phyloP scores from a whole-genome alignment of 1,140 invertebrate genomes.

The Uloborus diversus region DNA sequence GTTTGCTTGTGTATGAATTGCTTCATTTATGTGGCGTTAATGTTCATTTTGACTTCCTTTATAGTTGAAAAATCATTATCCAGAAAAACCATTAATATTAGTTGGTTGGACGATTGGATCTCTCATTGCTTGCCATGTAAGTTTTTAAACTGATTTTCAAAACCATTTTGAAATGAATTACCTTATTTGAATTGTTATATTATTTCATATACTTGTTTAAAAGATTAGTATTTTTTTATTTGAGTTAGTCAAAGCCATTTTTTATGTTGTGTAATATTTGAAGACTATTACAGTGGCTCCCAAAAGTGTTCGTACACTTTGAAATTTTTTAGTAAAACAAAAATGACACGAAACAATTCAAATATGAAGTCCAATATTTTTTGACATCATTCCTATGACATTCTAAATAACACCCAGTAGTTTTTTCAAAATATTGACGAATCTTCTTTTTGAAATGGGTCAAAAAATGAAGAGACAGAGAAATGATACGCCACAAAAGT shows the following conservation, averaged over 20 bases:
- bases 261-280: background rate
- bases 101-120: conserved; percentile 81
- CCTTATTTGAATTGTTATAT: background rate
- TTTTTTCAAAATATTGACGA: no score
- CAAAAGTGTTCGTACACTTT: no score
- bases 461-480: no score
- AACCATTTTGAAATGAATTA: background rate
- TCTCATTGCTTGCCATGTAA: conserved; percentile 72
- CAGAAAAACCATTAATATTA: conserved; percentile 78
- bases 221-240: background rate
- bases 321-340: no score
- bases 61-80: conserved; percentile 72
- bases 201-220: background rate
- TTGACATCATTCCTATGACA: no score
- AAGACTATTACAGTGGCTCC: background rate
- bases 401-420: no score
- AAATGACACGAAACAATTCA: no score
- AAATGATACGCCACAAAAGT: no score
- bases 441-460: no score
- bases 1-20: background rate
- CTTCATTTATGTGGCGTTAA: background rate
- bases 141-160: conserved; percentile 33
- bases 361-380: no score
- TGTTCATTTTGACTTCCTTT: background rate
- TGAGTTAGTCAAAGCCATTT: background rate